Conservation (phyloP, 1,140 invertebrate genomes). For the Aphelenchoides fujianensis region DNA sequence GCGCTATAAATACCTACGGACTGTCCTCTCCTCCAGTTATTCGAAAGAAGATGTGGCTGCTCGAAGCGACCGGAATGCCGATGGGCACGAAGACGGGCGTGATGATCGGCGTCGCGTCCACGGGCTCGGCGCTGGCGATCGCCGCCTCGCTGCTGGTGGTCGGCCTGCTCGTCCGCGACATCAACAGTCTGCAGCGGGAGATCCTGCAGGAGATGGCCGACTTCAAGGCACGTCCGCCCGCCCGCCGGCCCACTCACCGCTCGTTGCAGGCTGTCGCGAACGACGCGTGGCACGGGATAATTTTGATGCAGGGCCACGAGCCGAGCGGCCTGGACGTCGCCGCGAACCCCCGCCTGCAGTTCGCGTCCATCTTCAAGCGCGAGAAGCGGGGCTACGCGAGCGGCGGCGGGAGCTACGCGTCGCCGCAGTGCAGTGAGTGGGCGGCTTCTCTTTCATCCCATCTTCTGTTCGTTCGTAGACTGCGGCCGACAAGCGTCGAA, state of each 20-base stretch:
- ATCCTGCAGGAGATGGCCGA: constrained; percentile 27
- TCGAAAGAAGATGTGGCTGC: too few species aligned
- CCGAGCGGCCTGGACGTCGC: constrained; percentile 1
- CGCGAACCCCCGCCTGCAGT: neutral
- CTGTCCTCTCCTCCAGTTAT: too few species aligned
- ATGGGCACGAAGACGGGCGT: constrained; percentile 6
- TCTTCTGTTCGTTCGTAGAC: neutral
- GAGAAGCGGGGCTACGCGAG: neutral
- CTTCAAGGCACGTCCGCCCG: constrained; percentile 23
- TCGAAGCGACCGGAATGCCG: too few species aligned
- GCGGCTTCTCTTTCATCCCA: neutral
- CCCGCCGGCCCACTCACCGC: neutral
- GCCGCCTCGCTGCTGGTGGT: constrained; percentile 13
- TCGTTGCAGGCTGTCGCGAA: constrained; percentile 36
- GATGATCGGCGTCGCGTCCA: constrained; percentile 17
- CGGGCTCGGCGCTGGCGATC: constrained; percentile 20
- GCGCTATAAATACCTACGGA: too few species aligned
- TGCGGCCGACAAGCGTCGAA: neutral
- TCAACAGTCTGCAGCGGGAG: constrained; percentile 23
- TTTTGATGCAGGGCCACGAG: constrained; percentile 30
- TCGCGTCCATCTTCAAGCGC: constrained; percentile 11
- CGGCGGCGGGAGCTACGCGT: constrained; percentile 6
- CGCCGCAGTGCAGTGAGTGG: neutral
- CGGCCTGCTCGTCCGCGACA: constrained; percentile 32
- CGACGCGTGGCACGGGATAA: constrained; percentile 45